phyloP scores from a whole-genome alignment of 2,113 vertebrate genomes.

The Panthera tigris region DNA sequence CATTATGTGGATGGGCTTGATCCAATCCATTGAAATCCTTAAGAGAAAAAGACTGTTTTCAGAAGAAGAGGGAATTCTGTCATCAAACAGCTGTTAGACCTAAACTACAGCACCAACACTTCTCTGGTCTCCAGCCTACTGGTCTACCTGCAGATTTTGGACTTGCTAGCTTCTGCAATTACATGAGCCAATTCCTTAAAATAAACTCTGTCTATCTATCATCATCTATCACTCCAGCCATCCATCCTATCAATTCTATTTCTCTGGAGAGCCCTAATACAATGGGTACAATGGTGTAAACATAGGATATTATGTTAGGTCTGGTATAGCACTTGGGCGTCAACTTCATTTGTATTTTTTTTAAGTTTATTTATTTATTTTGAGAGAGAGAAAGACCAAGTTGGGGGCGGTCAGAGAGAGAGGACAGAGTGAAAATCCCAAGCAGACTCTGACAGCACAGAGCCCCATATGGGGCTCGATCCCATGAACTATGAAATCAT shows the following conservation, averaged over 20 bases:
- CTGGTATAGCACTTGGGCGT: neutral
- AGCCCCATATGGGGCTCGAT: too few relatives aligned
- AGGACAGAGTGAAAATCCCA: too few relatives aligned
- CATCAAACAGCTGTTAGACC: neutral
- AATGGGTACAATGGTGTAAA: neutral
- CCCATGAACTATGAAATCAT: too few relatives aligned
- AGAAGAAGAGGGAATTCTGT: neutral
- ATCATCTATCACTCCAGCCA: neutral
- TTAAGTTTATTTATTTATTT: too few relatives aligned
- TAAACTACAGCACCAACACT: fast-evolving
- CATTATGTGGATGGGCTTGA: neutral
- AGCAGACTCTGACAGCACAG: too few relatives aligned
- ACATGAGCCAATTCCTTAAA: neutral
- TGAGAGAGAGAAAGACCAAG: too few relatives aligned
- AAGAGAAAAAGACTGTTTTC: neutral
- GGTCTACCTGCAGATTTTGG: neutral
- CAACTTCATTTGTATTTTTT: neutral
- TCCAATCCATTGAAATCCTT: neutral
- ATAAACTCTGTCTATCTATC: neutral
- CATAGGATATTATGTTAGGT: neutral
- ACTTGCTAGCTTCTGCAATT: neutral
- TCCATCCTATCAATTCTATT: neutral
- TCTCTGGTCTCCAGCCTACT: neutral
- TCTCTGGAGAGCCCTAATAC: neutral
- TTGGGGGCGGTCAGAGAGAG: too few relatives aligned